A percentile compares a stretch with the other conserved stretches of the same genome.
Evolutionary conservation across 2,888 invertebrate genomes (phyloP).

Genomic region (Drosophila gaucha): DNA sequence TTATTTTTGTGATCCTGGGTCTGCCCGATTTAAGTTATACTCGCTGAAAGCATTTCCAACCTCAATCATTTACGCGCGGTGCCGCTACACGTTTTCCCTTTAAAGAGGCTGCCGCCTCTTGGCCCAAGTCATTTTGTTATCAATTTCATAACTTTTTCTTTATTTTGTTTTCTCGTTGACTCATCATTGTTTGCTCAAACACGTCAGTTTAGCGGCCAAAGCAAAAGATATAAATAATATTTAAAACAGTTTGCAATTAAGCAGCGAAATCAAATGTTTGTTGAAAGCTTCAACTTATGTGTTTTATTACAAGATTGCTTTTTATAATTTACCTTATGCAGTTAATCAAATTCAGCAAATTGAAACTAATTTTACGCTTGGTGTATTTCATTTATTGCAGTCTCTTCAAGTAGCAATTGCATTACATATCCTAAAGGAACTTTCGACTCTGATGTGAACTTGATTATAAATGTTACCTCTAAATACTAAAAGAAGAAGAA

Average conservation of each 20-base stretch:
- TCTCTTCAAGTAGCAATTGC: slow-evolving; percentile 57
- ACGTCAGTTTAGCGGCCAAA: slow-evolving; percentile 44
- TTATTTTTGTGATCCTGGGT: too few species aligned
- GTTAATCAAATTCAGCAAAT: slow-evolving; percentile 23
- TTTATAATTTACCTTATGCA: slow-evolving; percentile 23
- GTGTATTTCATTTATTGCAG: slow-evolving; percentile 46
- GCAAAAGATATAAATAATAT: slow-evolving; percentile 5
- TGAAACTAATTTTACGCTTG: slow-evolving; percentile 8
- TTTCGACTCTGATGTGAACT: slow-evolving; percentile 77
- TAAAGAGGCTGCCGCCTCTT: slow-evolving; percentile 6
- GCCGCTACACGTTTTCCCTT: slow-evolving; percentile 41
- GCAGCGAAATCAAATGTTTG: slow-evolving; percentile 35
- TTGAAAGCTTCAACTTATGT: slow-evolving; percentile 35
- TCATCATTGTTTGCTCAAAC: slow-evolving; percentile 39
- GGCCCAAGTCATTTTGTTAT: slow-evolving; percentile 5
- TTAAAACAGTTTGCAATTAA: slow-evolving; percentile 33
- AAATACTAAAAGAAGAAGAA: slow-evolving; percentile 27
- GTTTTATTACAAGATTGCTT: neutral
- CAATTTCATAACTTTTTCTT: slow-evolving; percentile 42
- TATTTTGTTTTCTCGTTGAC: slow-evolving; percentile 35
- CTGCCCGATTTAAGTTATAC: too few species aligned
- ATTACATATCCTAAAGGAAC: slow-evolving; percentile 51
- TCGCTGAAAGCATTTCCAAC: too few species aligned
- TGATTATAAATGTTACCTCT: slow-evolving; percentile 56
- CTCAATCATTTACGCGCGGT: slow-evolving; percentile 23